Evolutionary conservation across 2,797 vertebrate species (phyloP).

Genomic region (Labroides dimidiatus): DNA sequence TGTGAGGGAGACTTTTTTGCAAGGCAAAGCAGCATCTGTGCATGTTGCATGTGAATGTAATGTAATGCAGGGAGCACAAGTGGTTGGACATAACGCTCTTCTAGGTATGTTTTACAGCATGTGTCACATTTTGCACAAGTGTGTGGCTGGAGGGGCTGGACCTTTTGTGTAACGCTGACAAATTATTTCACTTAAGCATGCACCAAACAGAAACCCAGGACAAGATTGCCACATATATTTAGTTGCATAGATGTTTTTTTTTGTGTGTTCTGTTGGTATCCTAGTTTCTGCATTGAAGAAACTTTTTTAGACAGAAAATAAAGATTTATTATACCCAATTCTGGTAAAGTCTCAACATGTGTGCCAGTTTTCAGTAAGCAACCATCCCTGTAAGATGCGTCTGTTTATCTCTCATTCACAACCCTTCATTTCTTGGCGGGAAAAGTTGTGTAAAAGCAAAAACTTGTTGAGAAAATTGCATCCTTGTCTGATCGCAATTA

Average conservation of each 20-base stretch:
- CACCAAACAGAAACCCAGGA: not conserved
- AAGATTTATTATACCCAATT: not conserved
- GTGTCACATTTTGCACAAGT: not conserved
- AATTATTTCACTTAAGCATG: conserved; percentile 2
- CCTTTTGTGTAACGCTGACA: conserved; percentile 14
- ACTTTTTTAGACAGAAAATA: not conserved
- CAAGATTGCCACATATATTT: no score
- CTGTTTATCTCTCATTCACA: not conserved
- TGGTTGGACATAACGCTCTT: not conserved
- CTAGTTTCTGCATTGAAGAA: conserved; percentile 1
- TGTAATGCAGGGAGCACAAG: not conserved
- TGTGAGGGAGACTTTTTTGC: conserved; percentile 66
- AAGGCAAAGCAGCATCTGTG: conserved; percentile 64
- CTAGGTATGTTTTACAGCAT: not conserved
- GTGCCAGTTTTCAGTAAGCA: not conserved
- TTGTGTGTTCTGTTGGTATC: not conserved
- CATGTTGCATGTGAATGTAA: conserved; percentile 21
- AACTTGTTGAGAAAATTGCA: not conserved
- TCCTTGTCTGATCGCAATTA: not conserved
- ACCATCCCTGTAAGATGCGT: conserved; percentile 2
- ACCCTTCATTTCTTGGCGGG: not conserved
- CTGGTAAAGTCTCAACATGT: not conserved
- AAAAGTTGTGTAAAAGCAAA: not conserved
- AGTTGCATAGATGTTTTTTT: no score
- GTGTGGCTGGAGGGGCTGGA: not conserved